Conservation (phyloP, 1,140 invertebrate genomes). For the Achatina immaculata region DNA sequence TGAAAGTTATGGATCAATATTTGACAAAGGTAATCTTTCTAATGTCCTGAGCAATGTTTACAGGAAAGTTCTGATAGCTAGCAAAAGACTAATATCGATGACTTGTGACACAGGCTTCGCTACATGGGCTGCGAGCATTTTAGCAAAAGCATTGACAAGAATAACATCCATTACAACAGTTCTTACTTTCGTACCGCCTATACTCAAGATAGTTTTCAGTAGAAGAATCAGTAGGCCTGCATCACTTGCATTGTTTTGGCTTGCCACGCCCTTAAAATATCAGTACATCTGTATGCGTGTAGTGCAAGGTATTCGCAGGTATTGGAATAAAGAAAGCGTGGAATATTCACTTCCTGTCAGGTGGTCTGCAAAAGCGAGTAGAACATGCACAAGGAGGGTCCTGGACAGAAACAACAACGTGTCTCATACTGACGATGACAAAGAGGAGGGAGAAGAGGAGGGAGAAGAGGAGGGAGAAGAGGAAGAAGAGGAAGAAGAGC, state of each 20-base stretch:
- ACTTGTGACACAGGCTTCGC: too few species aligned
- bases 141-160: too few species aligned
- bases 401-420: background rate
- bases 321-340: background rate
- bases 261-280: background rate
- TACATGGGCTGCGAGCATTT: too few species aligned
- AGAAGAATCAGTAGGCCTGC: background rate
- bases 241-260: background rate
- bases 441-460: slow-evolving; percentile 35
- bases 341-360: background rate
- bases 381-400: too few species aligned
- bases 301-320: background rate
- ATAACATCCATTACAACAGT: too few species aligned
- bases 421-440: background rate
- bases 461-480: slow-evolving; percentile 32
- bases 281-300: background rate
- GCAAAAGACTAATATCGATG: too few species aligned
- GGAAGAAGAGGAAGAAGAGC: slow-evolving; percentile 12
- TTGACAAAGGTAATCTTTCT: too few species aligned
- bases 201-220: background rate
- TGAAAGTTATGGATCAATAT: too few species aligned
- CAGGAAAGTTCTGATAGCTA: too few species aligned
- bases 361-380: background rate
- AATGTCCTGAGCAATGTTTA: too few species aligned
- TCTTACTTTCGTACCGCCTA: background rate